Evolutionary conservation across 2,797 vertebrate genomes (phyloP).

Genomic region (Chaetodon trifasciatus): DNA sequence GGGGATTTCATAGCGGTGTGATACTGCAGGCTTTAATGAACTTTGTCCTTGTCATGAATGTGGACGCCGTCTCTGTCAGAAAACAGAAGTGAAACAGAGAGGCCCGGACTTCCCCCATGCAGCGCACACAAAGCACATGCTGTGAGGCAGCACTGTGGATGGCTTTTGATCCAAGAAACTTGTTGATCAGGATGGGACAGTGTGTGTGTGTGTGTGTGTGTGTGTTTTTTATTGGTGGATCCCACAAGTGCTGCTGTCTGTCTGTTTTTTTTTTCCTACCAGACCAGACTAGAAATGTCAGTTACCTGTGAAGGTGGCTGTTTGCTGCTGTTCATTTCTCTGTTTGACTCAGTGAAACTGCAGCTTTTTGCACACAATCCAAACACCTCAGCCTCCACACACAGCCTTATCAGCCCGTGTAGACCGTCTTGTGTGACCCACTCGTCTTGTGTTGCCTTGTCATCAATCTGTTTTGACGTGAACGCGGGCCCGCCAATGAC

Average conservation of each 20-base stretch:
- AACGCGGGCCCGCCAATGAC: constrained; percentile 13
- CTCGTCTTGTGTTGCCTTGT: constrained; percentile 24
- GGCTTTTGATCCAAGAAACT: constrained; percentile 74
- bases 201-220: background rate
- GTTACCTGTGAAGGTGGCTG: background rate
- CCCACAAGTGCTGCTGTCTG: background rate
- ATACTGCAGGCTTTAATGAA: constrained; percentile 63
- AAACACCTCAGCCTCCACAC: constrained; percentile 42
- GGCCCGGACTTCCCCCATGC: constrained; percentile 85
- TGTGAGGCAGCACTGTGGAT: constrained; percentile 66
- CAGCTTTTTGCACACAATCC: constrained; percentile 28
- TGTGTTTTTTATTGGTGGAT: constrained; percentile 14
- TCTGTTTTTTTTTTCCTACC: background rate
- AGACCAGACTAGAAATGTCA: constrained; percentile 14
- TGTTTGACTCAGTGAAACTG: constrained; percentile 53
- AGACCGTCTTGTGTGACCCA: constrained; percentile 20
- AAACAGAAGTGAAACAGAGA: constrained; percentile 88
- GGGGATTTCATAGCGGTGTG: constrained; percentile 68
- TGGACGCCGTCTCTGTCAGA: constrained; percentile 69
- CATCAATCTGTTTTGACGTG: constrained; percentile 34
- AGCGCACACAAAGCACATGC: constrained; percentile 78
- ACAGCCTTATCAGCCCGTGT: constrained; percentile 8
- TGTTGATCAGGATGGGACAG: constrained; percentile 69
- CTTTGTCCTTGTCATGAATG: constrained; percentile 70
- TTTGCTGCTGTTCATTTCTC: constrained; percentile 35